These are phyloP conservation scores for Falco rusticolus DNA, from an alignment of 2,797 vertebrate species.

Conservation along the genomic window DNA sequence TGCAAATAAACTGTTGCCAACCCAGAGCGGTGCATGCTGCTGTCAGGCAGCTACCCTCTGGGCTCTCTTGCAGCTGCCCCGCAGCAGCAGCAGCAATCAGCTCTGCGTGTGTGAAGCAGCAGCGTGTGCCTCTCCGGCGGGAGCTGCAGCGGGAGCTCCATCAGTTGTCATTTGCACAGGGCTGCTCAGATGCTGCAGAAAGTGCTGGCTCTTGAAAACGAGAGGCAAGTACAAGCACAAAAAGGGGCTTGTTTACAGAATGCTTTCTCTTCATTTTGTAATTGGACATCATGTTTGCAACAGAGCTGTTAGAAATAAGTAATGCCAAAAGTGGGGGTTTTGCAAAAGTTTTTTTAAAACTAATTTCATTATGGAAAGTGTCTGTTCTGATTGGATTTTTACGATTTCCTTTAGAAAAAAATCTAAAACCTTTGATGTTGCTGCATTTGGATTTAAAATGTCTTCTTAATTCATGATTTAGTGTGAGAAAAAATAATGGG, in stretches of 20 bases:
- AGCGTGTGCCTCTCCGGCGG: rapidly evolving
- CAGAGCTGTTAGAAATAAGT: background rate
- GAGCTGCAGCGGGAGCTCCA: background rate
- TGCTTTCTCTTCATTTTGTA: background rate
- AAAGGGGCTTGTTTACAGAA: background rate
- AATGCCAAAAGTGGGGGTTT: background rate
- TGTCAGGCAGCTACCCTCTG: background rate
- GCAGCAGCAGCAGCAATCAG: background rate
- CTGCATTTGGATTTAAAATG: background rate
- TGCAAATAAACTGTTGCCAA: background rate
- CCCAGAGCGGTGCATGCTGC: background rate
- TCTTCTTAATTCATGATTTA: background rate
- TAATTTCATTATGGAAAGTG: background rate
- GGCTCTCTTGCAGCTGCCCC: background rate
- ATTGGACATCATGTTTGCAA: background rate
- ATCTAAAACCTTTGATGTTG: background rate
- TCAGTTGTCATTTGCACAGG: no score
- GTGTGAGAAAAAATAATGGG: background rate
- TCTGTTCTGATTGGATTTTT: background rate
- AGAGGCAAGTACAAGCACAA: no score
- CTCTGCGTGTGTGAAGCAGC: rapidly evolving
- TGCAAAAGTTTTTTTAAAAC: background rate
- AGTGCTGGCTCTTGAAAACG: background rate
- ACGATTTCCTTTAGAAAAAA: background rate
- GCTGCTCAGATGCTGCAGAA: background rate